Evolutionary conservation across 2,888 invertebrate species (phyloP), one percentile per base, ranked within the genome.

Genomic region (Neuroscelio doddi): DNA sequence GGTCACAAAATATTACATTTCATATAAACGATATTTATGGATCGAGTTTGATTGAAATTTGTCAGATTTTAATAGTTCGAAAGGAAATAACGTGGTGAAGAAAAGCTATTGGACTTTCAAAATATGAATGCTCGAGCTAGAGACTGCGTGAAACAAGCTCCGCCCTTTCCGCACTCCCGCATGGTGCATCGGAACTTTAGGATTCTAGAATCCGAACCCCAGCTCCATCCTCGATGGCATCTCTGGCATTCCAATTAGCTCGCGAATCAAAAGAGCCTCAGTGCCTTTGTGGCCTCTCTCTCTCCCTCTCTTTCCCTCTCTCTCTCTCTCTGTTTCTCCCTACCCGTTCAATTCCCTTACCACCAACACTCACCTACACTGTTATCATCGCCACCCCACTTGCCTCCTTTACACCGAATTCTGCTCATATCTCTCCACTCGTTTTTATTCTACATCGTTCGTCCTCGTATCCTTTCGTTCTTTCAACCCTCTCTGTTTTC

Each of bases 221-320:
- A 73, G 76, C 79, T 77, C 75, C 77, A 78, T 78, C 80, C 80
- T 76, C 81, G 81, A 79, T 80, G 82, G 82, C 82, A 82, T 82
- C 81, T 81, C 78, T 77, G 82, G 82, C 82, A 82, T 82, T 82
- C 82, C 82, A 82, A 82, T 82, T 82, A 82, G 82, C 82, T 81
- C 80, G 82, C 82, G 82, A 82, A 82, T 82, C 82, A 82, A 82
- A 82, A 82, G 82, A 82, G 82, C 82, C 81, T 76, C 78, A 80
- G 76, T 81, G 81, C 82, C 82, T 82, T 82, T 82, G 82, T 82
- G 81, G 80, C 46, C 36, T 58, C 49, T 42, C 52, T 15, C 32
- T 64, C 67, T 56, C 58, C 39, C 61, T 63, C 55, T 21, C 46
- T 53, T 45, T 36, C 51, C 66, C 63, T 51, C 44, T 50, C 39